Percentiles rank a stretch among this genome's conserved stretches.
Evolutionary conservation across 2,888 invertebrate genomes (phyloP).

Genomic region (Ochropacha duplaris): DNA sequence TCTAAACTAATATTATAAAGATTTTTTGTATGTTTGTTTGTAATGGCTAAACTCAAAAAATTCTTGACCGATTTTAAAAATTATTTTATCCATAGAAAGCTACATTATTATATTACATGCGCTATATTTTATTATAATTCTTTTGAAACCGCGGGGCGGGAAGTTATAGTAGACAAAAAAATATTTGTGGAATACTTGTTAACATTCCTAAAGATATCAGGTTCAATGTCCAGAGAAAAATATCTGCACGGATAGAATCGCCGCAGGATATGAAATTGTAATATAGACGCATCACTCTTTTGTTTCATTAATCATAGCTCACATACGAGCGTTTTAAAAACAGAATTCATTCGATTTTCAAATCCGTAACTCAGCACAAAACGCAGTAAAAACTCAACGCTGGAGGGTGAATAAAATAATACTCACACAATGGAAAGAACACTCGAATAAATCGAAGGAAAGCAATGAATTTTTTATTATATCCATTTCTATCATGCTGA

Average conservation of each 20-base stretch:
- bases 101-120: too few relatives aligned
- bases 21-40: too few relatives aligned
- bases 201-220: too few relatives aligned
- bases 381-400: constrained; percentile 32
- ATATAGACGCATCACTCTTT: not conserved
- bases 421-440: constrained; percentile 60
- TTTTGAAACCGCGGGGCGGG: too few relatives aligned
- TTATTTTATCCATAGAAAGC: too few relatives aligned
- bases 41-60: too few relatives aligned
- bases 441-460: constrained; percentile 59
- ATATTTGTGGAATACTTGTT: too few relatives aligned
- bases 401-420: constrained; percentile 69
- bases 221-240: not conserved
- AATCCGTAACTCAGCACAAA: constrained; percentile 27
- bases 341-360: constrained; percentile 19
- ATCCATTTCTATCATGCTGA: constrained; percentile 42
- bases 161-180: too few relatives aligned
- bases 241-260: not conserved
- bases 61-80: too few relatives aligned
- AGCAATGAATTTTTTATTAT: constrained; percentile 63
- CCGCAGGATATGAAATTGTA: not conserved
- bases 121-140: too few relatives aligned
- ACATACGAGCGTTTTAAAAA: constrained; percentile 9
- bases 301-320: constrained; percentile 7
- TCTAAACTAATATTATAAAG: too few relatives aligned